These are phyloP conservation scores for Diabrotica undecimpunctata DNA, from an alignment of 1,140 invertebrate species.

Conservation along the genomic window DNA sequence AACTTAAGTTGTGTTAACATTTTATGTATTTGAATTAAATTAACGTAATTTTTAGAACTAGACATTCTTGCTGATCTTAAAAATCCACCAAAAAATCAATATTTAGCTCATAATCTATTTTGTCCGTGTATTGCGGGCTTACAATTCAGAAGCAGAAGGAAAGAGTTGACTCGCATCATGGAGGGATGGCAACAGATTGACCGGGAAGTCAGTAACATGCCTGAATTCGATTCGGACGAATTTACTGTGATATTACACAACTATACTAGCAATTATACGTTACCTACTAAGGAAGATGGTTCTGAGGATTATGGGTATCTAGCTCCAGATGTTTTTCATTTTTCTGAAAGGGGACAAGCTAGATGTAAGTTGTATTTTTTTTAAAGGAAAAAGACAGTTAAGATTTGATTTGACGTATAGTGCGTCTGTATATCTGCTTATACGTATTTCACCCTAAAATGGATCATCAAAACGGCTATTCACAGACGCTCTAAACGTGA, in stretches of 20 bases:
- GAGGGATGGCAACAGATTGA: conserved; percentile 47
- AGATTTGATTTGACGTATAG: too few relatives aligned
- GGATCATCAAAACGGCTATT: too few relatives aligned
- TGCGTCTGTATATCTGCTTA: too few relatives aligned
- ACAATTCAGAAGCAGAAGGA: conserved; percentile 23
- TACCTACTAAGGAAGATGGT: conserved; percentile 41
- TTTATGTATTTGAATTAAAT: too few relatives aligned
- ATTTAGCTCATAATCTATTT: conserved; percentile 15
- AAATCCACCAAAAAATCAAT: conserved; percentile 30
- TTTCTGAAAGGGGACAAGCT: conserved; percentile 62
- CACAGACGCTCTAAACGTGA: too few relatives aligned
- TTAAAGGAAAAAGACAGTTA: too few relatives aligned
- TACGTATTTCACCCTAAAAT: too few relatives aligned
- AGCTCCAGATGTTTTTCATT: conserved; percentile 69
- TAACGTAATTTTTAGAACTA: conserved; percentile 40
- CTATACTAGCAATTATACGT: conserved; percentile 45
- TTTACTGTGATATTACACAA: conserved; percentile 64
- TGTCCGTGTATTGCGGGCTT: conserved; percentile 41
- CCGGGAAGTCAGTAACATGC: conserved; percentile 41
- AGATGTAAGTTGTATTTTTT: conserved; percentile 46
- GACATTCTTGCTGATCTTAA: conserved; percentile 39
- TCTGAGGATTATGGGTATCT: conserved; percentile 57
- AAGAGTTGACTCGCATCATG: conserved; percentile 45
- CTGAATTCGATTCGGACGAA: conserved; percentile 53
- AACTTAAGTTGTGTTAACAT: too few relatives aligned